Evolutionary conservation across 2,888 invertebrate genomes (phyloP), one percentile per base, ranked within the genome.

Genomic region (Cantharis lateralis): DNA sequence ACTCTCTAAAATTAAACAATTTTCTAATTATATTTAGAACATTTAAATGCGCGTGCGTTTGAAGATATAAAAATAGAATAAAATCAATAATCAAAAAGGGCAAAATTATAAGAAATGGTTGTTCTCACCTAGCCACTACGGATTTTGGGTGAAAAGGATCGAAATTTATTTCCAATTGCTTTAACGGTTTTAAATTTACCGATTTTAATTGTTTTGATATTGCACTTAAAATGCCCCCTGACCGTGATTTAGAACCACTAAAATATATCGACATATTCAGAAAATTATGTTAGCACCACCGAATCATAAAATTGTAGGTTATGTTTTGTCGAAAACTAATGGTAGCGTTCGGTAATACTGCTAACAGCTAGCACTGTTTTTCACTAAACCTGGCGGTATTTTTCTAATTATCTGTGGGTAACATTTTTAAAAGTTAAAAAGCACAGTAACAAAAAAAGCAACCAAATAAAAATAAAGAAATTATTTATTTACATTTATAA

Each of bases 121-220:
- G 81, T 74, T 80, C 84, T 85, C 86, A 91, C 91, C 91, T 90
- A 78, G 90, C 90, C 69, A 89, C 91, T 78, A 89, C 89, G 75
- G 93, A 93, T 88, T 93, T 93, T 83, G 92, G 90, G 82, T 92
- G 91, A 87, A 96, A 96, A 4, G 97, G 96, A 89, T 97, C 96
- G 85, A 96, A 96, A 88, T 93, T 92, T 71, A 96, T 92, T 71
- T 92, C 91, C 77, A 97, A 91, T 87, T 92, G 91, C 84, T 94
- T 93, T 0, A 95, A 94, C 64, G 95, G 95, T 87, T 95, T 95
- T 77, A 96, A 90, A 89, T 94, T 95, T 10, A 96, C 87, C 80
- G 87, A 84, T 85, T 90, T 92, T 72, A 95, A 83, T 87, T 96
- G 94, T 88, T 94, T 94, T 71, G 88, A 89, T 82, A 96, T 93